Base-by-base conservation (phyloP, 2,797 vertebrate species). In the Euphonia xanthogaster region DNA sequence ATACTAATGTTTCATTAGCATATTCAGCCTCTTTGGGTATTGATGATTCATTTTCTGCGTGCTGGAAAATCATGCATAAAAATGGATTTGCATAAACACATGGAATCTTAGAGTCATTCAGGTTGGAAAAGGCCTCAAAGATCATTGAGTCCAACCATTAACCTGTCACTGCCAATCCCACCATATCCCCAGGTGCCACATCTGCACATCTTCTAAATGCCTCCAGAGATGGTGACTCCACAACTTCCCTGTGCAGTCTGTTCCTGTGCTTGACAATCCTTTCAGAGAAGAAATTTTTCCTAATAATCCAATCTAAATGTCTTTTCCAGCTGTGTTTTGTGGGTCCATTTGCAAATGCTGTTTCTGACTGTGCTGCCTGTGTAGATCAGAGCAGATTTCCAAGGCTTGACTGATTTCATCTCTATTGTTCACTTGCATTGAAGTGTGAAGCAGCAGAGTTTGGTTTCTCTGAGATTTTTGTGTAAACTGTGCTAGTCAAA, bases 31-130 rank as follows among this genome's bases (percentile, higher is more conserved):
- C 74, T 63, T 85, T 77, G 68, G 25, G 31, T 92, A 66, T 72
- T 42, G 86, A 47, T 85, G 84, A 72, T 90, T 94, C 82, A 65
- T 90, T 33, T 79, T 47, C 45, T 65, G 28, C 65, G 11, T 37
- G 28, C 30, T 80, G 50, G 68, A 89, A 93, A 89, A 45, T 33
- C 39, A 22, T 50, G 30, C 10, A 5, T 76, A 68, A 68, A 77
- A 77, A 71, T 15, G 27, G 39, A 65, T 83, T 80, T 93, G 62
- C 72, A 44, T 79, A 84, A 94, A 68, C 48, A 57, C 3, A 1
- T 17, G 37, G 20, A 62, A 70, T 44, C n/a, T 70, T 70, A 48
- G 71, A 72, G 60, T 48, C 10, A n/a, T 48, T n/a, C 60, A 12
- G 7, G 4, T 30, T 81, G 65, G 51, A 71, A 91, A 76, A 91